Evolutionary conservation across 2,888 invertebrate species (phyloP).

Genomic region (Agrochola lota): DNA sequence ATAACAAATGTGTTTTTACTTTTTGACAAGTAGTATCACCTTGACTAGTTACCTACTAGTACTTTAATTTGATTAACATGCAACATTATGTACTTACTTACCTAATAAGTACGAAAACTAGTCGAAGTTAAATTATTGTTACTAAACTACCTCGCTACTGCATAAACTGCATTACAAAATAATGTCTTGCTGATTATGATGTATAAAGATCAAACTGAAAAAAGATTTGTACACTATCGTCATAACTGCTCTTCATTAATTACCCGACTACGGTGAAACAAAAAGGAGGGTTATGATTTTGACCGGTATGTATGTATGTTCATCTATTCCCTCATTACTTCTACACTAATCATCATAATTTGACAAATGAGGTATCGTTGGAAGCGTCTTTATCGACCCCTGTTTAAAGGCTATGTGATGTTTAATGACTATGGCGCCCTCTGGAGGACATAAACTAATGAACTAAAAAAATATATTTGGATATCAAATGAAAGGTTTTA

Average conservation of each 20-base stretch:
- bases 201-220: not conserved
- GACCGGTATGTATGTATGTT: too few relatives aligned
- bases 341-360: too few relatives aligned
- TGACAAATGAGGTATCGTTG: too few relatives aligned
- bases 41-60: not conserved
- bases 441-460: too few relatives aligned
- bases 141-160: not conserved
- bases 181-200: not conserved
- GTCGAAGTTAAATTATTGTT: fast-evolving
- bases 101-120: not conserved
- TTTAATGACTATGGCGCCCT: too few relatives aligned
- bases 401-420: too few relatives aligned
- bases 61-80: not conserved
- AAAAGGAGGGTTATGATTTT: too few relatives aligned
- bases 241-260: not conserved
- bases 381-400: too few relatives aligned
- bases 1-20: not conserved
- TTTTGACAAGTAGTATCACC: not conserved
- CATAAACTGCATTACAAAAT: not conserved
- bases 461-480: too few relatives aligned
- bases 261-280: not conserved
- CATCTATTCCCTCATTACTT: too few relatives aligned
- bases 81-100: not conserved
- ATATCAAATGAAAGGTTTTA: too few relatives aligned
- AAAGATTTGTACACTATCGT: not conserved